Evolutionary conservation across 2,797 vertebrate genomes (phyloP), one percentile per base, ranked within the genome.

Genomic region (Syndactyla subalaris): DNA sequence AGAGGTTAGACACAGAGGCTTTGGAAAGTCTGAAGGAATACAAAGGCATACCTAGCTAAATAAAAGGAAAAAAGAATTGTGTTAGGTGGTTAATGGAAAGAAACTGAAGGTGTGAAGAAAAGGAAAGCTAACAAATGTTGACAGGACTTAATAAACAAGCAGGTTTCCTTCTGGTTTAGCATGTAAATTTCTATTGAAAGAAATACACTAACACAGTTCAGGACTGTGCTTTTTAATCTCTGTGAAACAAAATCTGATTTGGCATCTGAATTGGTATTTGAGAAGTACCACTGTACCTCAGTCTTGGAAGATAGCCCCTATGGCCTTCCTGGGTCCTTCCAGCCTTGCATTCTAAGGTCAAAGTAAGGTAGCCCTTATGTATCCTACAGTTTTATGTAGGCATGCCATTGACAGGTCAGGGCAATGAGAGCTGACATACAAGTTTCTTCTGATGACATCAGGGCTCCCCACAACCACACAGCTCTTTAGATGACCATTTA

Each of bases 51-150:
- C 19, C 39, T 45, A 86, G 62, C 51, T 49, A 91, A 89, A 82
- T 52, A 78, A 82, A 92, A 88, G 67, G 82, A 39, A 79, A 73
- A 86, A 89, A 65, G 10, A 9, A 67, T 48, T 79, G 39, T 77
- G n/a, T 85, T 59, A 73, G 32, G 61, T 45, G 19, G 46, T n/a
- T 91, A 79, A 91, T 71, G 23, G 57, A 91, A 93, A 65, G 59
- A 92, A 96, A 82, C 59, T 52, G 74, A 81, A 87, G 23, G 32
- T 45, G 85, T 34, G 45, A 93, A 94, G 58, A 74, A 93, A 76
- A 94, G 19, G 55, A 66, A 11, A 82, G 51, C 29, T 91, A 85
- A 89, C 48, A 92, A 79, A 89, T 87, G 23, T 36, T 59, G 48
- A 79, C 34, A 89, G 55, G 85, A 88, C 26, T 78, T 72, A 73